Conservation (phyloP, 2,888 invertebrate species). For the Thera obeliscata region DNA sequence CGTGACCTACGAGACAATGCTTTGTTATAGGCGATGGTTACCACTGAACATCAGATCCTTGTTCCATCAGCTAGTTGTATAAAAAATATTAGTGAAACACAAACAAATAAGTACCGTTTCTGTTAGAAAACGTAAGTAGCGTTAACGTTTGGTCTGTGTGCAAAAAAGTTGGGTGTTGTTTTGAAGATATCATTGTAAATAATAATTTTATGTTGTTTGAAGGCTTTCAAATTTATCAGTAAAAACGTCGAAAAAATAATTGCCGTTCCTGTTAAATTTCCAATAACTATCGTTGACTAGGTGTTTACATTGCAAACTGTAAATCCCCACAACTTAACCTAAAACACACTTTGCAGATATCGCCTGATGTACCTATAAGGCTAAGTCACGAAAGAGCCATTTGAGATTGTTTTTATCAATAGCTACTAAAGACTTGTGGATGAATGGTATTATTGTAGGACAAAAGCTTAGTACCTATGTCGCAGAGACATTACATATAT, state of each 20-base stretch:
- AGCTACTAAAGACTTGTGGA: neutral
- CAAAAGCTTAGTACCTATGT: neutral
- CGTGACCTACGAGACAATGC: no score
- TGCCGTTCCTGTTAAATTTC: neutral
- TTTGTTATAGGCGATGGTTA: no score
- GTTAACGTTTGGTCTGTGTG: no score
- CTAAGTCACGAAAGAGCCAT: constrained; percentile 10
- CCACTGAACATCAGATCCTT: no score
- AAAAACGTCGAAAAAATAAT: neutral
- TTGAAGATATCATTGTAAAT: no score
- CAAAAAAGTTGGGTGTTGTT: no score
- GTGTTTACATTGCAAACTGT: constrained; percentile 3
- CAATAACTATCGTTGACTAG: neutral
- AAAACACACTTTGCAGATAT: neutral
- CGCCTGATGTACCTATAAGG: neutral
- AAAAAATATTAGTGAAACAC: no score
- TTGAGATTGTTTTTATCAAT: constrained; percentile 1
- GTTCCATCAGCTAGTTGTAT: no score
- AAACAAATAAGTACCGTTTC: no score
- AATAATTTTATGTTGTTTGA: no score
- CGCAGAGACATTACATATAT: neutral
- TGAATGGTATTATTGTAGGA: constrained; percentile 4
- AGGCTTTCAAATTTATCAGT: neutral
- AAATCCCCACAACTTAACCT: constrained; percentile 4
- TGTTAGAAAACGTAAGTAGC: no score